Evolutionary conservation across 2,113 vertebrate genomes (phyloP), one percentile per base, ranked within the genome.

Genomic region (Salminus brasiliensis): DNA sequence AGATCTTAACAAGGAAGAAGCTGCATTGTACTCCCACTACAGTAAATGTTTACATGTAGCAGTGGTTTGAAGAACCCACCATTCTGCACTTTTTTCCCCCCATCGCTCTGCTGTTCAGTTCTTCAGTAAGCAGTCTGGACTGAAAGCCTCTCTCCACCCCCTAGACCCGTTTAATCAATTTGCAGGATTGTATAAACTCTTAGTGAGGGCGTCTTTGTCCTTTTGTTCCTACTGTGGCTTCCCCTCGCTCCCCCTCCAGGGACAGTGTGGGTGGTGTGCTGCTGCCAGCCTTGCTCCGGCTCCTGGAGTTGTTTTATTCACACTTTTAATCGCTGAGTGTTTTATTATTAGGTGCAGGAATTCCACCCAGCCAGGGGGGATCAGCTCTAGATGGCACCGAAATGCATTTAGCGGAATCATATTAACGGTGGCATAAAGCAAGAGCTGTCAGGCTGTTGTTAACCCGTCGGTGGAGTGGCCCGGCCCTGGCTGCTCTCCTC

Each of bases 311-410:
- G 87, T 92, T 92, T 89, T 92, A 92, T 93, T 91, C 89, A 91
- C 92, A 92, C 92, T 93, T 93, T 91, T 92, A 92, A 91, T 92
- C 90, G 86, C 89, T 91, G 91, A 93, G 93, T 92, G 92, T 88
- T 92, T 93, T 93, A 92, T 94, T 92, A 92, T 92, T 91, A 93
- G 90, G 90, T 91, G 85, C 88, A 76, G 77, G 88, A 87, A 91
- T 90, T 89, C 85, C 85, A 88, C 89, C 74, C 79, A 88, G 87
- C 88, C 88, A 87, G 88, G 87, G 52, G 47, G 43, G 85, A 90
- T 87, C 89, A 88, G 87, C 88, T 87, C 77, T 86, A 90, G 89
- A 88, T 88, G 88, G 88, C 82, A 83, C 83, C 82, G 87, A 88
- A 80, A 91, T 89, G 91, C 87, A 90, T 91, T 92, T 92, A 89